Evolutionary conservation across 2,888 invertebrate genomes (phyloP).

Genomic region (Limnephilus auricula): DNA sequence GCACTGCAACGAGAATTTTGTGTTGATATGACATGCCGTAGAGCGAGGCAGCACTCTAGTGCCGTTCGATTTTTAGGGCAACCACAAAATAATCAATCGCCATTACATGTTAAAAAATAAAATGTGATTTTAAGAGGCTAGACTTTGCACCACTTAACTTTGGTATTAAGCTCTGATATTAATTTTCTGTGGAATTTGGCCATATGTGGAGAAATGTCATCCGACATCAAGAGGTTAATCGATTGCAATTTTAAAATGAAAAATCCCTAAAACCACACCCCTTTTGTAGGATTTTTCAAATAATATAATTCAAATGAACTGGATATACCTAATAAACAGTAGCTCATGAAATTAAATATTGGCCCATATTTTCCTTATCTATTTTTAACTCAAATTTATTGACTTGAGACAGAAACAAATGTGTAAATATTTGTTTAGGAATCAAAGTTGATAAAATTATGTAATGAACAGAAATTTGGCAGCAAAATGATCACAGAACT

Average conservation of each 20-base stretch:
- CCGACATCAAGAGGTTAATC: too few relatives aligned
- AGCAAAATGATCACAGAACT: background rate
- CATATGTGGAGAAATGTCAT: too few relatives aligned
- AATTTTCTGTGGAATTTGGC: too few relatives aligned
- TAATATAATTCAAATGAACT: background rate
- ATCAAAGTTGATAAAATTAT: constrained; percentile 12
- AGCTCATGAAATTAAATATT: background rate
- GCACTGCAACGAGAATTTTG: too few relatives aligned
- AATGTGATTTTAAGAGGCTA: too few relatives aligned
- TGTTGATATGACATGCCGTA: too few relatives aligned
- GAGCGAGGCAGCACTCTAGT: too few relatives aligned
- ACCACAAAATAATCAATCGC: background rate
- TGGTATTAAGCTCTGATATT: too few relatives aligned
- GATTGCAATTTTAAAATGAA: background rate
- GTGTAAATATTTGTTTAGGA: constrained; percentile 4
- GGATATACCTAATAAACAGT: background rate
- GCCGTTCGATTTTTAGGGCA: background rate
- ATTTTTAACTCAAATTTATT: background rate
- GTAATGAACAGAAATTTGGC: background rate
- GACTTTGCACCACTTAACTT: too few relatives aligned
- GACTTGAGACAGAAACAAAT: background rate
- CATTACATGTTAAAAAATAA: too few relatives aligned
- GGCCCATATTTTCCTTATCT: background rate
- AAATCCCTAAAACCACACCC: background rate
- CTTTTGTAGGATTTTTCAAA: background rate